Evolutionary conservation across 1,140 invertebrate genomes (phyloP).

Genomic region (Chionoecetes opilio): DNA sequence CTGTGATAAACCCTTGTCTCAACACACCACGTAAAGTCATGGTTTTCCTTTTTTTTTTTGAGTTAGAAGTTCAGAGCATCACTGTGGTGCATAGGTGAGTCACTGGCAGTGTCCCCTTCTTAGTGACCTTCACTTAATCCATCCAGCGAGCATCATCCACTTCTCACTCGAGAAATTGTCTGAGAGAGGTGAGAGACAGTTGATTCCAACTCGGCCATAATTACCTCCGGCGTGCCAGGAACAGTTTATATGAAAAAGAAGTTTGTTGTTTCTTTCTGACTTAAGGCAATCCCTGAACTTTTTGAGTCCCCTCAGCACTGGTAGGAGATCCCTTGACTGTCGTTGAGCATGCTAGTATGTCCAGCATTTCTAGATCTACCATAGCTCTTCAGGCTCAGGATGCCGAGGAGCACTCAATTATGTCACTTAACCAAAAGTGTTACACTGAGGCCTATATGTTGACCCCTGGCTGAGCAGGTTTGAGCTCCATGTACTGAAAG

Average conservation of each 20-base stretch:
- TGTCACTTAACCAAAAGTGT: background rate
- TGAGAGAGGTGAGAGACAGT: background rate
- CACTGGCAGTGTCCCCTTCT: background rate
- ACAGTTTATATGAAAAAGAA: background rate
- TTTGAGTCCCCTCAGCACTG: conserved; percentile 4
- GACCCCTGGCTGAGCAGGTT: conserved; percentile 82
- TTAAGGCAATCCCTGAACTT: conserved; percentile 39
- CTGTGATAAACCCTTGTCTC: background rate
- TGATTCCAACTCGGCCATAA: background rate
- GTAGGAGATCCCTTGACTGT: background rate
- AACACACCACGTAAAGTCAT: background rate
- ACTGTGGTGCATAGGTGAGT: conserved; percentile 18
- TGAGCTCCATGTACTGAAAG: conserved; percentile 92
- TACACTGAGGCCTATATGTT: conserved; percentile 53
- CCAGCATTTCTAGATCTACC: background rate
- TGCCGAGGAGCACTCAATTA: background rate
- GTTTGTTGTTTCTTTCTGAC: conserved; percentile 34
- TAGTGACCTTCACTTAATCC: conserved; percentile 42
- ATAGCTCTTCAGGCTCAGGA: background rate
- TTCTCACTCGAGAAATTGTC: conserved; percentile 10
- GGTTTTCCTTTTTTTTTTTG: background rate
- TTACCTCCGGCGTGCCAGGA: conserved; percentile 13
- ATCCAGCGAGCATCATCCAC: conserved; percentile 36
- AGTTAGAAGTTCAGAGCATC: conserved; percentile 11
- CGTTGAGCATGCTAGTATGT: background rate